Base-by-base conservation (phyloP, 2,113 vertebrate genomes). In the Microtus montanus region DNA sequence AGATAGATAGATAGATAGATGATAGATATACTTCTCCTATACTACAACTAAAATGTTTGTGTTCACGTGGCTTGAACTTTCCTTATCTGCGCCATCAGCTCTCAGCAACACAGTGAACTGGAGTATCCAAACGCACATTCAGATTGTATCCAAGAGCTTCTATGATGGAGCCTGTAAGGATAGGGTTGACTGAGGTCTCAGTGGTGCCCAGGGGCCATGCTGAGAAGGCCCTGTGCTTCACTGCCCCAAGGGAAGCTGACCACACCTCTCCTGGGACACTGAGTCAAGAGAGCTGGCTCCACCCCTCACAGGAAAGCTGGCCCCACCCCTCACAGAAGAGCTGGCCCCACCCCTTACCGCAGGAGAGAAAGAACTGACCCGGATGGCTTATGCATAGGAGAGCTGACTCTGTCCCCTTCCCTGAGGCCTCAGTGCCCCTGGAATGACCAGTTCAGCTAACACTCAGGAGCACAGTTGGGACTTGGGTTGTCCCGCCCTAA, bases 71-170 rank as follows among this genome's bases (percentile, higher is more conserved):
- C 14, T 5, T 89, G n/a, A 77, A 5, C 8, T 94, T 66, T 89
- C 75, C 87, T 86, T 22, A 68, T 22, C 5, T 64, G 35, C 30
- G n/a, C 66, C 61, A 75, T 22, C 79, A 54, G 44, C 47, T 66
- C 63, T 66, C 61, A 95, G 89, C 26, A 61, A 22, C n/a, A 94
- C 66, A 90, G 82, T 87, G 71, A 91, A 75, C 41, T 87, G 74
- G 38, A 97, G 12, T 49, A 54, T 95, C 93, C 87, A 94, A 95
- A 89, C 58, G 30, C 83, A 94, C 68, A 87, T 95, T 88, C 92
- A 73, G 26, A 91, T 61, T 35, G 15, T 33, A 89, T 30, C 38
- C 83, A 63, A 95, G 47, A 73, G 7, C 54, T 95, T 94, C 87
- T 86, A 77, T 70, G 75, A 93, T 3, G 58, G n/a, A 84, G 13